These are phyloP conservation scores for Synanthedon tipuliformis DNA, from an alignment of 2,888 invertebrate genomes.

Conservation along the genomic window DNA sequence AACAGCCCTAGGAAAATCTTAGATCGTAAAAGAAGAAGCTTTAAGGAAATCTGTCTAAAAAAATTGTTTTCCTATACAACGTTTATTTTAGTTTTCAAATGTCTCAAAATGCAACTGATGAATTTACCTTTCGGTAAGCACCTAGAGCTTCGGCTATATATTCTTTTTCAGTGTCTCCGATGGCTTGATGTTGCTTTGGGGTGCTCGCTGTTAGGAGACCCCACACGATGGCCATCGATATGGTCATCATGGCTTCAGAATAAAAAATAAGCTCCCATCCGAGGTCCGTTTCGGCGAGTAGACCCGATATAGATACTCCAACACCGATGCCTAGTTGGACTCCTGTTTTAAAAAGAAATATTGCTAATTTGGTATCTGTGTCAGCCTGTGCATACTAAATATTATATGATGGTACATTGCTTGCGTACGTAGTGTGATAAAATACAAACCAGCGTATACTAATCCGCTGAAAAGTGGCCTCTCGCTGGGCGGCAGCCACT, in stretches of 20 bases:
- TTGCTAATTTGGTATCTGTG: too few species aligned
- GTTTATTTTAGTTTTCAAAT: background rate
- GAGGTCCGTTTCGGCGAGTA: conserved; percentile 26
- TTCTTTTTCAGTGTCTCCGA: conserved; percentile 48
- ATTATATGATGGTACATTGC: too few species aligned
- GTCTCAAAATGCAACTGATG: background rate
- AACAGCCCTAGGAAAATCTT: too few species aligned
- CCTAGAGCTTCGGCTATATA: conserved; percentile 35
- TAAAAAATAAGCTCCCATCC: conserved; percentile 57
- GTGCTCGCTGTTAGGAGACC: conserved; percentile 38
- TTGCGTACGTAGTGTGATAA: too few species aligned
- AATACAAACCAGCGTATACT: conserved; percentile 36
- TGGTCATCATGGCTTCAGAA: conserved; percentile 34
- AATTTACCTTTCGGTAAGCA: conserved; percentile 13
- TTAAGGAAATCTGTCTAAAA: too few species aligned
- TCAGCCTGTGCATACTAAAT: too few species aligned
- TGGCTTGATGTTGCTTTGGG: conserved; percentile 39
- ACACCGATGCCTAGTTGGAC: background rate
- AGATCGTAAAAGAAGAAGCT: too few species aligned
- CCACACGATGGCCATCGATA: conserved; percentile 40
- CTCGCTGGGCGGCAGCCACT: conserved; percentile 50
- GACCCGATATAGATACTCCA: background rate
- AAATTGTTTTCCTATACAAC: too few species aligned
- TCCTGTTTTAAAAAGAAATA: background rate
- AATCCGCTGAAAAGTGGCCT: conserved; percentile 27